Percentiles rank a stretch among this genome's conserved stretches.
These are phyloP conservation scores for Thaumetopoea pityocampa DNA, from an alignment of 1,140 invertebrate genomes.

Conservation along the genomic window DNA sequence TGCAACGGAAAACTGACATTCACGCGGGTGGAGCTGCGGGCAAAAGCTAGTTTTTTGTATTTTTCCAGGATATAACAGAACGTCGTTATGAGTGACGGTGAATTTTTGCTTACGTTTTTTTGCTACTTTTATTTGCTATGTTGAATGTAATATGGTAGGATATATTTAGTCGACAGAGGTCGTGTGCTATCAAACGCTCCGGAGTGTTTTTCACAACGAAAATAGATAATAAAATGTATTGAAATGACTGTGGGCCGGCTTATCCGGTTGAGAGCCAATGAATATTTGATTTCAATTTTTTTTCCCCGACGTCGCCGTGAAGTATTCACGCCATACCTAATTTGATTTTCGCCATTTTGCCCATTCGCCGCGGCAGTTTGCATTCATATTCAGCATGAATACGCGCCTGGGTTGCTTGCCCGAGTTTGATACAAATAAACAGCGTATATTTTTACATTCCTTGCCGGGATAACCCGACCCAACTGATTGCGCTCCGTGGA, in stretches of 20 bases:
- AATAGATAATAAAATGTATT: slow-evolving; percentile 76
- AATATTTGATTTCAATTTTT: slow-evolving; percentile 76
- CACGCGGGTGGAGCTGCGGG: no score
- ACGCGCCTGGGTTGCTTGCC: slow-evolving; percentile 66
- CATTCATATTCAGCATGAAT: slow-evolving; percentile 74
- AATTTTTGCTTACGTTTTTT: no score
- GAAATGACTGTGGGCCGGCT: slow-evolving; percentile 71
- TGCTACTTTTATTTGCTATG: no score
- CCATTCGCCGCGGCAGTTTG: slow-evolving; percentile 68
- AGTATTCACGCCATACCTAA: slow-evolving; percentile 75
- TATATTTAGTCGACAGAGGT: slow-evolving; percentile 17
- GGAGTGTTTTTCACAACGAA: slow-evolving; percentile 36
- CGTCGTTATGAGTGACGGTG: no score
- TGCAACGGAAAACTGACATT: no score
- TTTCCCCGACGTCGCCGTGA: slow-evolving; percentile 73
- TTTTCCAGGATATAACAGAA: no score
- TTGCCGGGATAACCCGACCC: slow-evolving; percentile 62
- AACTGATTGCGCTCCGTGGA: slow-evolving; percentile 66
- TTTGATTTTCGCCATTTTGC: slow-evolving; percentile 73
- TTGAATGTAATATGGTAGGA: slow-evolving; percentile 5
- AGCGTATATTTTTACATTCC: slow-evolving; percentile 71
- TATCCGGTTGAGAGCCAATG: slow-evolving; percentile 75
- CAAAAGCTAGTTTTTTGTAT: no score
- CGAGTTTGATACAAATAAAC: slow-evolving; percentile 73
- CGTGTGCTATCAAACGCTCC: slow-evolving; percentile 24